These are phyloP conservation scores for Perognathus longimembris DNA, from an alignment of 2,113 vertebrate genomes.

Conservation along the genomic window DNA sequence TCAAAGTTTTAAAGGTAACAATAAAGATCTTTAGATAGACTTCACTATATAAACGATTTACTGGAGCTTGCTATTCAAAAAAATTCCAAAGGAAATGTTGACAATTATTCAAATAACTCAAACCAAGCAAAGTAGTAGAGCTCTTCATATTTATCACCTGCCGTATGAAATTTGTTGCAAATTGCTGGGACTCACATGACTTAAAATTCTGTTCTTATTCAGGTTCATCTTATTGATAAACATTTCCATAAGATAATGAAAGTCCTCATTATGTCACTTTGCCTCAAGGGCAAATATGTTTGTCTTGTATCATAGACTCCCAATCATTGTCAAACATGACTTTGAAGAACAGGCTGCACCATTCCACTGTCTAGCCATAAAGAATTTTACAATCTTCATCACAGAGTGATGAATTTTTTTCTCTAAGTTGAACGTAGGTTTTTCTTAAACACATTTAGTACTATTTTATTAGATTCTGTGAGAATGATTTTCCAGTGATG, in stretches of 20 bases:
- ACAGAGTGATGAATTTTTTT: neutral
- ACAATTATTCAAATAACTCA: slow-evolving; percentile 42
- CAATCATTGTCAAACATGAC: slow-evolving; percentile 26
- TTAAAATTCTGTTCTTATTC: slow-evolving; percentile 40
- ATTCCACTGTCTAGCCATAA: neutral
- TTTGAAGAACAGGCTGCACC: slow-evolving; percentile 30
- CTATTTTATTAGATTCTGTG: slow-evolving; percentile 46
- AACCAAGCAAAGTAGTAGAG: slow-evolving; percentile 23
- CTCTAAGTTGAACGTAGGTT: slow-evolving; percentile 6
- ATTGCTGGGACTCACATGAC: slow-evolving; percentile 2
- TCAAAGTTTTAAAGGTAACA: slow-evolving; percentile 9
- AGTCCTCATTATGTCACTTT: slow-evolving; percentile 32
- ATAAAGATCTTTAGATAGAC: slow-evolving; percentile 29
- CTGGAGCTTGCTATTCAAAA: slow-evolving; percentile 22
- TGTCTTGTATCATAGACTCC: slow-evolving; percentile 31
- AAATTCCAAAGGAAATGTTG: slow-evolving; percentile 29
- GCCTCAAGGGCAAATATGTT: neutral
- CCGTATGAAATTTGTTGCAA: slow-evolving; percentile 23
- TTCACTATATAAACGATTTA: neutral
- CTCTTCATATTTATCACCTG: slow-evolving; percentile 68
- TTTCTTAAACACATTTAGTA: slow-evolving; percentile 4
- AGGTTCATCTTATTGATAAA: slow-evolving; percentile 66
- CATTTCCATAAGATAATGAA: slow-evolving; percentile 61
- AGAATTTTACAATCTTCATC: slow-evolving; percentile 41
- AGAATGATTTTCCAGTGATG: neutral